phyloP scores from a whole-genome alignment of 2,113 vertebrate species.

The Shinisaurus crocodilurus region DNA sequence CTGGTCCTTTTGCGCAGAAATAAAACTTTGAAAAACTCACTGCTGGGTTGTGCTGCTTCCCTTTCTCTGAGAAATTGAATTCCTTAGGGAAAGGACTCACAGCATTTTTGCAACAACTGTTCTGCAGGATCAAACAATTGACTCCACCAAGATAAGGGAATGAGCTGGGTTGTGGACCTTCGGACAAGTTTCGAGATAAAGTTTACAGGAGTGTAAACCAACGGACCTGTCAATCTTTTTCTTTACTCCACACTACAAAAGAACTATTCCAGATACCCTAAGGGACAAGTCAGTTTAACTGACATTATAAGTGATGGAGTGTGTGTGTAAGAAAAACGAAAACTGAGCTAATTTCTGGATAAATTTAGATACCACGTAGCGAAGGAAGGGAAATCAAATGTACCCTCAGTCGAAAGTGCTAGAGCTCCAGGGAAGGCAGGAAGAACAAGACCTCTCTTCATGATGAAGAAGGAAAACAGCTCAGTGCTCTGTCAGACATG shows the following conservation, averaged over 20 bases:
- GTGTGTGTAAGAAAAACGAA: background rate
- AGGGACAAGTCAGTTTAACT: background rate
- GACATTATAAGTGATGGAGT: background rate
- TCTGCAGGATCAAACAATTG: background rate
- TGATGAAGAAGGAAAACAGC: background rate
- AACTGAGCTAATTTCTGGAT: background rate
- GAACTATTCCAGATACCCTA: background rate
- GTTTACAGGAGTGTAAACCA: background rate
- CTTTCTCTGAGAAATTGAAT: too few species aligned
- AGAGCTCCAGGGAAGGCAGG: slow-evolving; percentile 23
- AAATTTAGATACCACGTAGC: slow-evolving; percentile 11
- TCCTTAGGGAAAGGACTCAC: too few species aligned
- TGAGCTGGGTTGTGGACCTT: background rate
- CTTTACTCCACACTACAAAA: background rate
- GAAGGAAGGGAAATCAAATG: slow-evolving; percentile 16
- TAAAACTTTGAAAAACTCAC: too few species aligned
- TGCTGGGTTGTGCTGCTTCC: too few species aligned
- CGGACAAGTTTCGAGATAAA: background rate
- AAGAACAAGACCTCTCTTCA: slow-evolving; percentile 40
- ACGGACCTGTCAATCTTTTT: background rate
- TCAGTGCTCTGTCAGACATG: slow-evolving; percentile 19
- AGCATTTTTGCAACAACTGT: background rate
- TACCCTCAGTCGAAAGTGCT: slow-evolving; percentile 5
- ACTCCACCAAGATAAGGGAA: background rate
- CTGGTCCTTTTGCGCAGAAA: too few species aligned